A percentile compares a stretch with the other conserved stretches of the same genome.
Conservation (phyloP, 2,113 vertebrate genomes). For the Anas platyrhynchos region DNA sequence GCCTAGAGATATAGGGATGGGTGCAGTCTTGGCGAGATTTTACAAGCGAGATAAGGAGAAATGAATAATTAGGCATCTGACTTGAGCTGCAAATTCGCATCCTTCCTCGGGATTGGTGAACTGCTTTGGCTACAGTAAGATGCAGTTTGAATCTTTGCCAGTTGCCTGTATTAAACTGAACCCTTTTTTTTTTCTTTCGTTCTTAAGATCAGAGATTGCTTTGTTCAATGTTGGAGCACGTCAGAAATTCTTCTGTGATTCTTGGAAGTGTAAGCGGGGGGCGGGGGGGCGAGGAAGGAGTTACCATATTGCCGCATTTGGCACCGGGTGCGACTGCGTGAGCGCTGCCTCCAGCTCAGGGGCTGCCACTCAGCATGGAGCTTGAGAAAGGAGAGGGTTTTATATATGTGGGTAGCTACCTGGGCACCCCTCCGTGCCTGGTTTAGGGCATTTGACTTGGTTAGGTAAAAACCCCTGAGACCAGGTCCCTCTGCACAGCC, state of each 20-base stretch:
- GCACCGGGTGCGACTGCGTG: not conserved
- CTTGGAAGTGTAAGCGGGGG: not conserved
- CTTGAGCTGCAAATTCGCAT: conserved; percentile 50
- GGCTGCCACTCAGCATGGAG: not conserved
- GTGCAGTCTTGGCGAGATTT: conserved; percentile 67
- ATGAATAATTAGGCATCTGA: conserved; percentile 53
- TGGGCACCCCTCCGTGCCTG: not conserved
- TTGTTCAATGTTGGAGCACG: conserved; percentile 59
- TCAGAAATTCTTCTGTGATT: conserved; percentile 60
- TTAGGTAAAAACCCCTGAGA: not conserved
- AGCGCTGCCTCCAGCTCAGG: not conserved
- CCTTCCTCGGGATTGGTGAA: conserved; percentile 57
- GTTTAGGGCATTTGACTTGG: not conserved
- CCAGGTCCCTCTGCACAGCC: not conserved
- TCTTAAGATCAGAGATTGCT: conserved; percentile 58
- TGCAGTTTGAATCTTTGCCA: conserved; percentile 58
- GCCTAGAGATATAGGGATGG: conserved; percentile 46
- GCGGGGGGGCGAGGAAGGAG: not conserved
- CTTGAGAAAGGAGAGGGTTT: not conserved
- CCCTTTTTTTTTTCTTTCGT: not conserved
- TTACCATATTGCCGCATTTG: conserved; percentile 35
- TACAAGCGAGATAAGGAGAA: conserved; percentile 50
- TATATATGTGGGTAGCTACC: not conserved
- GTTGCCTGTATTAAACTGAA: conserved; percentile 46
- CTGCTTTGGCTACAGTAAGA: conserved; percentile 54